Evolutionary conservation across 2,888 invertebrate species (phyloP), one percentile per base, ranked within the genome.

Genomic region (Netelia fuscicornis): DNA sequence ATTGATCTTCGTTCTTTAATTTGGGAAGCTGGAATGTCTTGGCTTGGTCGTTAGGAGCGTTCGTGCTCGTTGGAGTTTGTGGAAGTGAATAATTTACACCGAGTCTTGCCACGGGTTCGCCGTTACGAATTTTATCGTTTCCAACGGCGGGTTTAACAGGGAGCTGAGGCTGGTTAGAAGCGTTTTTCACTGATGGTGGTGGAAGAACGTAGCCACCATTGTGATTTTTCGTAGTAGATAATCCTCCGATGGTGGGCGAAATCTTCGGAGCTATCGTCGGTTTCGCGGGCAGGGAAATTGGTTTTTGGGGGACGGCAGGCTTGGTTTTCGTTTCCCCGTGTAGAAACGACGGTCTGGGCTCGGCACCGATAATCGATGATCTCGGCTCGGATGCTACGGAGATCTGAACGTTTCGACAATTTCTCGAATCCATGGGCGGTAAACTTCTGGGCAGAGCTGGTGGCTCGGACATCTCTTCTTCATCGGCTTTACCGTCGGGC

Each of bases 401-500:
- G 25, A 79, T 54, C n/a, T 76, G 20, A 5, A 17, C 11, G 13
- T 48, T 80, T 54, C 82, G 70, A 11, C 44, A 52, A 52, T 71
- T 72, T 60, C 86, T 81, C 3, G 83, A 9, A 6, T 91, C 94
- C 88, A 95, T 93, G 17, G 96, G 96, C 20, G 96, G 95, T 1
- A 97, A 97, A 87, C 96, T 96, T 81, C 96, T 95, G 0, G 97
- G 97, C 80, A 97, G 93, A 3, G 96, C 96, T 0, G 97, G 96
- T 0, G 96, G 96, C 92, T 96, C 96, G 30, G 94, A 94, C 1
- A 95, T 94, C 60, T 96, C 96, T 90, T 97, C 97, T 0, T 97
- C 97, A 94, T 97, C 97, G 13, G 97, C 97, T 89, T 97, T 96
- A n/a, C 98, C 97, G 90, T 98, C 98, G 0, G 98, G 98, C 90